Evolutionary conservation across 1,140 invertebrate genomes (phyloP), one percentile per base, ranked within the genome.

Genomic region (Meloidogyne floridensis): DNA sequence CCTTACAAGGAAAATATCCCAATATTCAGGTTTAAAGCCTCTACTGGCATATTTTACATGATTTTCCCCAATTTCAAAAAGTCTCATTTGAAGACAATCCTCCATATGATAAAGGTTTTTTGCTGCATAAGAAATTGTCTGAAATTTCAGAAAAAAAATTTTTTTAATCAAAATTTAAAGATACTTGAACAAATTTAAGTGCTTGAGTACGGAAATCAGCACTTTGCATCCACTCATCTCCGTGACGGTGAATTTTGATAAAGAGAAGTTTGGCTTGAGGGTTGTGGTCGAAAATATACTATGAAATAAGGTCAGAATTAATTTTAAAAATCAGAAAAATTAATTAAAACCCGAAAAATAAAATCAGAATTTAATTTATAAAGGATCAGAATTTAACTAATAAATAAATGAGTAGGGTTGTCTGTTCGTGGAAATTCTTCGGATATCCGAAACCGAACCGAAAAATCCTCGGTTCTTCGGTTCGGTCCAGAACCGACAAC

Each of bases 71-170:
- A 89, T 85, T 32, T 80, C 81, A 65, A 84, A 85, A 15, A 89
- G 71, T 51, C 78, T 82, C 4, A 85, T 87, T 74, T 81, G 81
- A 18, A 87, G 70, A 8, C 75, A 70, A 13, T 86, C 75, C 7
- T 90, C 82, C 89, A 88, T 90, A 74, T 89, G 89, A 77, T 89
- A 88, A 18, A 89, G 32, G 76, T 90, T 90, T 71, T 90, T 90
- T 3, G 89, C 88, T 18, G 88, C 80, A 72, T 87, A 82, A 15
- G 89, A 80, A 6, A 89, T 53, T 10, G 89, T 90, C 88, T 89
- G 76, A 75, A 88, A 76, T 47, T 10, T 9, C 9, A 84, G 84
- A 11, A 71, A 80, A 47, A 2, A 2, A 43, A 18, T 80, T n/a
- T 42, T 53, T 18, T 59, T n/a, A 79, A 80, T n/a, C n/a, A 81